Evolutionary conservation across 1,140 invertebrate genomes (phyloP).

Genomic region (Cardiocondyla obscurior): DNA sequence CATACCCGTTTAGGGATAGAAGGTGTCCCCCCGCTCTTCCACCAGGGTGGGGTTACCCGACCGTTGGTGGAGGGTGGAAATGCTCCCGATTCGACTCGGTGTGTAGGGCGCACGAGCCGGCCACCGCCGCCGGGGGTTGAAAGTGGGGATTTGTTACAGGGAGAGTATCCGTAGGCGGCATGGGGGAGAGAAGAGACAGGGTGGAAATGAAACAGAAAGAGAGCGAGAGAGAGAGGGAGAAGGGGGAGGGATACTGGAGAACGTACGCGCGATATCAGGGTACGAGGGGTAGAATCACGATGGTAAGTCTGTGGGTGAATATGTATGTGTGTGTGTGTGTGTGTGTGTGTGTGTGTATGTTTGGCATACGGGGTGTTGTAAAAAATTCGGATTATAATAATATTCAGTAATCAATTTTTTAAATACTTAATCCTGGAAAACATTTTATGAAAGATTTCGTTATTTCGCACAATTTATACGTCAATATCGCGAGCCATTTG

Average conservation of each 20-base stretch:
- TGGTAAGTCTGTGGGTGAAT: no score
- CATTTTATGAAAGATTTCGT: neutral
- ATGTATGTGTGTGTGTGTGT: conserved; percentile 20
- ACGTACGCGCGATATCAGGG: conserved; percentile 39
- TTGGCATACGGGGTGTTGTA: neutral
- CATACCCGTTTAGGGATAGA: conserved; percentile 62
- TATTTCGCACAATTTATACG: neutral
- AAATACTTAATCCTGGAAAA: neutral
- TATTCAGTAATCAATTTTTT: neutral
- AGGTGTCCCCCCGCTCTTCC: conserved; percentile 2
- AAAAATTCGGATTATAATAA: neutral
- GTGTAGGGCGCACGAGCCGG: conserved; percentile 62
- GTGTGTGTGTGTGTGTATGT: conserved; percentile 20
- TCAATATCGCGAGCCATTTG: neutral
- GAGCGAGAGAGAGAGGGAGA: neutral
- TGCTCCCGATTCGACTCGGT: conserved; percentile 55
- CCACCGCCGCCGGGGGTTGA: conserved; percentile 33
- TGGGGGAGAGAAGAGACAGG: conserved; percentile 28
- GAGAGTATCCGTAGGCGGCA: conserved; percentile 9
- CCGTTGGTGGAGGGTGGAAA: conserved; percentile 52
- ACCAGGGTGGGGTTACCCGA: conserved; percentile 48
- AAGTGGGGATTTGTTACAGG: conserved; percentile 55
- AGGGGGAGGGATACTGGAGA: conserved; percentile 31
- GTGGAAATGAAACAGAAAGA: conserved; percentile 9
- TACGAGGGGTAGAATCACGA: conserved; percentile 63